Evolutionary conservation across 2,113 vertebrate genomes (phyloP).

Genomic region (Saguinus midas): DNA sequence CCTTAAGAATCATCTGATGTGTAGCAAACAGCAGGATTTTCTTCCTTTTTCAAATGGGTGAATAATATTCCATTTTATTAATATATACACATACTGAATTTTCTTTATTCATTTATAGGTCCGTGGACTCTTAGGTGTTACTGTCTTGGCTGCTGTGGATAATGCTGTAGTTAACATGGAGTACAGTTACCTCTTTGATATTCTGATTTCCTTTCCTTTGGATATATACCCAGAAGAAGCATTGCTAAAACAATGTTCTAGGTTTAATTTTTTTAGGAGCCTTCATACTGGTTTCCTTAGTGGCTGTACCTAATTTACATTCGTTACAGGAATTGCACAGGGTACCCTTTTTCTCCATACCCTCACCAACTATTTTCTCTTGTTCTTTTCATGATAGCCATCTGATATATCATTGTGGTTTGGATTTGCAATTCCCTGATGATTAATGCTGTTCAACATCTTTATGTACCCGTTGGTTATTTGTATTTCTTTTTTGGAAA

Average conservation of each 20-base stretch:
- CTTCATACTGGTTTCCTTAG: neutral
- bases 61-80: neutral
- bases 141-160: neutral
- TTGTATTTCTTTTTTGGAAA: neutral
- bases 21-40: neutral
- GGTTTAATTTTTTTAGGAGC: neutral
- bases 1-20: neutral
- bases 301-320: neutral
- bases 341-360: neutral
- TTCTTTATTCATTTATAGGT: neutral
- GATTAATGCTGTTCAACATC: neutral
- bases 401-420: neutral
- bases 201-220: neutral
- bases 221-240: neutral
- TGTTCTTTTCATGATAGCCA: neutral
- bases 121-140: neutral
- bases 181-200: neutral
- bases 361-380: neutral
- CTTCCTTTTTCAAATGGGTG: neutral
- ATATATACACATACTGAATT: neutral
- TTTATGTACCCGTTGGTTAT: neutral
- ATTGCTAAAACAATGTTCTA: neutral
- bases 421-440: neutral
- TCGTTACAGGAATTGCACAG: neutral
- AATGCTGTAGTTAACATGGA: neutral